Base-by-base conservation (phyloP, 2,797 vertebrate species). In the Echiichthys vipera region DNA sequence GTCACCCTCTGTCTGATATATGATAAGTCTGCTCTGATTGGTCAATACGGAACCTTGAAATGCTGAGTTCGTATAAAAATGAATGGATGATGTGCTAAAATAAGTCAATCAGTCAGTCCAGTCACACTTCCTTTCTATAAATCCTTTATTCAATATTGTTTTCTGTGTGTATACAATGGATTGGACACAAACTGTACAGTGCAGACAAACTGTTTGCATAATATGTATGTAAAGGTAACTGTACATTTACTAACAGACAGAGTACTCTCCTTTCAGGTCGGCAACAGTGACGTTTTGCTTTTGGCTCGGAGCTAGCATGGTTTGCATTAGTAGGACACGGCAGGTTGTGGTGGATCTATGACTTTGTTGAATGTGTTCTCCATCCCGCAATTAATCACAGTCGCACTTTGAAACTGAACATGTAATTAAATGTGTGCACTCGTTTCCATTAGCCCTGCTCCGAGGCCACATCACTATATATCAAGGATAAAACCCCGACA, bases 201-300 rank as follows among this genome's bases (percentile, higher is more conserved):
- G 95, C 94, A 95, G 95, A 97, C 95, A 96, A 94, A 96, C 93
- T 88, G 95, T 95, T 96, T 95, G 95, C 95, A 97, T 96, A 96
- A 95, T 95, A 95, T 90, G 95, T 93, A 95, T 95, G 95, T 96
- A 94, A 95, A 94, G 92, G 91, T 91, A 94, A 92, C 92, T 94
- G 93, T 93, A 96, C 92, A 96, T 93, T 71, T 74, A 86, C 84
- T 42, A 86, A 90, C 88, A 84, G 86, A 89, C 87, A 83, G 74
- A 80, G 62, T 58, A 63, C 70, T 77, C 70, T 81, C 75, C 80
- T 85, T 83, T 68, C 70, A 71, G 51, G 24, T 83, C 47, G 45
- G 77, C 82, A 65, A 71, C 64, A 56, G 77, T 70, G 53, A 18
- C 58, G 6, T 22, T 71, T 75, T 65, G 79, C 72, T 36, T 73